Percentiles rank a stretch among this genome's conserved stretches.
Conservation (phyloP, 2,797 vertebrate species). For the Diplodus puntazzo region DNA sequence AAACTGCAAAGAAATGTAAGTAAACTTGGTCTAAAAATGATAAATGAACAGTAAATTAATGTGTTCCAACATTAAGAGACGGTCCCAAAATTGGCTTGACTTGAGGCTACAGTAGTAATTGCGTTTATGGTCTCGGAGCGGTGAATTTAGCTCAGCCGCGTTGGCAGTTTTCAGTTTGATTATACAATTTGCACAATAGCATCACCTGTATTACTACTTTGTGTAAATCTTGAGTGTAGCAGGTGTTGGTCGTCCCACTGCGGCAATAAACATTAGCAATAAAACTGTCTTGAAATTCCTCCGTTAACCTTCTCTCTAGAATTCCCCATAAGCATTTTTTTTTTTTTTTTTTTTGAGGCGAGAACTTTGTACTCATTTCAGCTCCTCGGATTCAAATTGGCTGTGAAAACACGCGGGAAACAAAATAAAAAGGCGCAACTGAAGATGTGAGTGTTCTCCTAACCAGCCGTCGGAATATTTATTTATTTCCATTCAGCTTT, state of each 20-base stretch:
- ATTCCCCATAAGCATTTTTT: conserved; percentile 9
- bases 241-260: not conserved
- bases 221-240: not conserved
- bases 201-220: not conserved
- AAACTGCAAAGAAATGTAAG: no score
- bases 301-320: conserved; percentile 5
- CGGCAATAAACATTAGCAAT: conserved; percentile 5
- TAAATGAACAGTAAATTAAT: no score
- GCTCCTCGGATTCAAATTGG: not conserved
- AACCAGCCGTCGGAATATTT: conserved; percentile 19
- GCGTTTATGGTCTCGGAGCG: not conserved
- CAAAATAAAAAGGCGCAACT: conserved; percentile 18
- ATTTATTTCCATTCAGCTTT: conserved; percentile 43
- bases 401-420: conserved; percentile 15
- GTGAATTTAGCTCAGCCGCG: not conserved
- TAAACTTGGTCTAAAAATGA: no score
- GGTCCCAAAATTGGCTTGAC: no score
- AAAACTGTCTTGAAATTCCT: conserved; percentile 16
- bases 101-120: not conserved
- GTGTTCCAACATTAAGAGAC: no score
- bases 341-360: not conserved
- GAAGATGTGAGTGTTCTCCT: conserved; percentile 17
- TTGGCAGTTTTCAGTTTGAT: not conserved
- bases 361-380: conserved; percentile 4
- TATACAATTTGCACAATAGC: not conserved